Base-by-base conservation (phyloP, 1,140 invertebrate genomes). In the Lucilia cuprina region DNA sequence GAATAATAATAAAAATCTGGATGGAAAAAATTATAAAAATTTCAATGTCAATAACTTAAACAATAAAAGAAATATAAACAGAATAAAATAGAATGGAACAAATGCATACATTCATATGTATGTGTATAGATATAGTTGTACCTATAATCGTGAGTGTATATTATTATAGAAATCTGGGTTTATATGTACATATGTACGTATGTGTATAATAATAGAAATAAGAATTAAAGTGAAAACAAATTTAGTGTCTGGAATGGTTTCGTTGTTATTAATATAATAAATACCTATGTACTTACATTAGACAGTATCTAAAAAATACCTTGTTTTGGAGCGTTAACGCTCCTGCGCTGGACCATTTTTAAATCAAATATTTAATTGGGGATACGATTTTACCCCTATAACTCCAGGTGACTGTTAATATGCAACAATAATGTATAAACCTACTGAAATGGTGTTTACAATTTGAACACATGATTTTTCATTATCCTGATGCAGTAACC, bases 61-160 rank as follows among this genome's bases (percentile, higher is more conserved):
- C 82, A 82, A 82, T 82, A 82, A 82, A 82, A 82, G 82, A 50
- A 82, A 82, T 49, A 82, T 82, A 82, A 82, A 82, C 50, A 82
- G 82, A 82, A 60, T n/a, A 41, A 78, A 78, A 78, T 41, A 78
- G 34, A 17, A 78, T 41, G 14, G 75, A 78, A 78, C 34, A 49
- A 78, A 21, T 41, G 10, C 47, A 78, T 75, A 21, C 17, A 77
- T 41, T 21, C 74, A 21, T 17, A 77, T 5, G 14, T 41, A 77
- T 41, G 21, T 41, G 35, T 17, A 75, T 75, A 2, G 12, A 60
- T 1, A 4, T 34, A 13, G 21, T n/a, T 14, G 21, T 41, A 21
- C 21, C 5, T 34, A 75, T 17, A 25, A n/a, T n/a, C n/a, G n/a
- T n/a, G 25, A 30, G 25, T 30, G 25, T 12, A 77, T 60, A n/a